These are phyloP conservation scores for Chanos chanos DNA, from an alignment of 2,797 vertebrate species.

Conservation along the genomic window DNA sequence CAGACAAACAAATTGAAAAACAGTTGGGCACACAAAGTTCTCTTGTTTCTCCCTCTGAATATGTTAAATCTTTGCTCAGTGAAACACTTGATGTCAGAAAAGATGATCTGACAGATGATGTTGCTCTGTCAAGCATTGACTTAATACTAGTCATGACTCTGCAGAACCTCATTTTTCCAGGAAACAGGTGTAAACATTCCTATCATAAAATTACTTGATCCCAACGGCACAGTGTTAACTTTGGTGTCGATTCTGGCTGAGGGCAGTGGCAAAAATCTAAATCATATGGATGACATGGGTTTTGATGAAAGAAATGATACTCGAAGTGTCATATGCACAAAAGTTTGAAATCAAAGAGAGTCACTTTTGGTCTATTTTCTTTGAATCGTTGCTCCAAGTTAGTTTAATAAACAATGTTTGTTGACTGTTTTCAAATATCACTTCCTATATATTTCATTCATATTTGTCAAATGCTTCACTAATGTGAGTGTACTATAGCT, in stretches of 20 bases:
- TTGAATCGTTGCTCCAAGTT: too few species aligned
- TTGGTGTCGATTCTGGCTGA: slow-evolving; percentile 54
- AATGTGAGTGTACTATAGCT: too few species aligned
- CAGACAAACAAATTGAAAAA: background rate
- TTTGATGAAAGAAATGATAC: too few species aligned
- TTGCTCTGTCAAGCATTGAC: slow-evolving; percentile 74
- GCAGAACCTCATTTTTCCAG: slow-evolving; percentile 72
- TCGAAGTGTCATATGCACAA: too few species aligned
- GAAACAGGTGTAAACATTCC: slow-evolving; percentile 70
- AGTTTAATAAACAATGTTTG: too few species aligned
- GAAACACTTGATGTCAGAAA: slow-evolving; percentile 37
- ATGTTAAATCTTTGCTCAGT: slow-evolving; percentile 62
- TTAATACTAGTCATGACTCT: slow-evolving; percentile 82
- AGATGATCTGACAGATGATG: slow-evolving; percentile 65
- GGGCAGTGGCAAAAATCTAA: too few species aligned
- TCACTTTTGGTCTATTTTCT: too few species aligned
- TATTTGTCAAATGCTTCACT: too few species aligned
- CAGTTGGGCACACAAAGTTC: background rate
- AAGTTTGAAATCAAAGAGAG: too few species aligned
- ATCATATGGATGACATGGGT: too few species aligned
- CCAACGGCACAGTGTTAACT: slow-evolving; percentile 64
- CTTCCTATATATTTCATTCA: too few species aligned
- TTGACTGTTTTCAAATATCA: too few species aligned
- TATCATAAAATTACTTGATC: slow-evolving; percentile 75
- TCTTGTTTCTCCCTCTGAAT: slow-evolving; percentile 60